These are phyloP conservation scores for Nymphalis polychloros DNA, from an alignment of 2,888 invertebrate species.

Conservation along the genomic window DNA sequence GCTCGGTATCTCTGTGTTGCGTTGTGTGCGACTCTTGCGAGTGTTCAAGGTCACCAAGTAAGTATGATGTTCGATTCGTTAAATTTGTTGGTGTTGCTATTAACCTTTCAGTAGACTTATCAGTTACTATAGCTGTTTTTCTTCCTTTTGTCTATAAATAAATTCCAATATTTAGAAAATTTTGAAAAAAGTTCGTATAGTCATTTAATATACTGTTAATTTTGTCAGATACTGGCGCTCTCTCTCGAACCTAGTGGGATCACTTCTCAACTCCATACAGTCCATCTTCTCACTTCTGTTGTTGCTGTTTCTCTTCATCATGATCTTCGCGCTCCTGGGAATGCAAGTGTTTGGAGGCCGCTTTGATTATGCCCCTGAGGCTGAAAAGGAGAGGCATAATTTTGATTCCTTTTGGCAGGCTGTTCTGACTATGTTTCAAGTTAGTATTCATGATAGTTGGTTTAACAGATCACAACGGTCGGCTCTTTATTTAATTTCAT, in stretches of 20 bases:
- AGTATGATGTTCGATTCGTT: constrained; percentile 59
- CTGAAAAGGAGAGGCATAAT: constrained; percentile 95
- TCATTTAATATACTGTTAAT: background rate
- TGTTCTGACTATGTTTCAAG: constrained; percentile 99
- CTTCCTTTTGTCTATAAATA: too few relatives aligned
- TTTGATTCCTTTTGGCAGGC: constrained; percentile 99
- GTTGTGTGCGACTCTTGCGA: constrained; percentile 97
- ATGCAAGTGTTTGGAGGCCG: constrained; percentile 99
- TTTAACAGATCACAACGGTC: too few relatives aligned
- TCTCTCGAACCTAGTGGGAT: constrained; percentile 97
- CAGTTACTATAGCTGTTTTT: too few relatives aligned
- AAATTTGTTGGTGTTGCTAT: too few relatives aligned
- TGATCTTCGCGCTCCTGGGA: constrained; percentile 98
- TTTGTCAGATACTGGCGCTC: constrained; percentile 97
- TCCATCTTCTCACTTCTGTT: constrained; percentile 98
- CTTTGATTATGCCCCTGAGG: constrained; percentile 92
- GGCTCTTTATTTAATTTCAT: background rate
- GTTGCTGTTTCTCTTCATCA: constrained; percentile 98
- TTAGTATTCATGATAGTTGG: constrained; percentile 54
- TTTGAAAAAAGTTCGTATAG: background rate
- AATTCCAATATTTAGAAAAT: too few relatives aligned
- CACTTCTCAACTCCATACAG: constrained; percentile 98
- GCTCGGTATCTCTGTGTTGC: constrained; percentile 97
- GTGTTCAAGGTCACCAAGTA: constrained; percentile 99
- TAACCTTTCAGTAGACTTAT: too few relatives aligned